Conservation (phyloP, 2,888 invertebrate genomes). For the Pterostichus madidus region DNA sequence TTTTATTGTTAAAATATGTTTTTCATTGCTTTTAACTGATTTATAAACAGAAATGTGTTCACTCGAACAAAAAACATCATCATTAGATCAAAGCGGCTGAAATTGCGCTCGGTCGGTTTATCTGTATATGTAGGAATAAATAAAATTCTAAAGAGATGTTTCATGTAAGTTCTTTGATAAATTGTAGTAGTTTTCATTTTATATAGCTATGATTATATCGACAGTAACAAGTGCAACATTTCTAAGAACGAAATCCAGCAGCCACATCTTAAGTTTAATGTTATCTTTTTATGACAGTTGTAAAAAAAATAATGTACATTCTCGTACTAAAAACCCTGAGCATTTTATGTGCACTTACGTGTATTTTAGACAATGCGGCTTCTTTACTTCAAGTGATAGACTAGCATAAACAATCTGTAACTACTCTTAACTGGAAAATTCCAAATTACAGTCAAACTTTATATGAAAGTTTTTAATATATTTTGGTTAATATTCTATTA, state of each 20-base stretch:
- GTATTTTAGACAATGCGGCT: conserved; percentile 41
- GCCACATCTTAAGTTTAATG: conserved; percentile 41
- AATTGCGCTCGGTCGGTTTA: too few species aligned
- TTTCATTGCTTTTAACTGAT: too few species aligned
- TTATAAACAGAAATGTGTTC: too few species aligned
- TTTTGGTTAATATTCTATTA: too few species aligned
- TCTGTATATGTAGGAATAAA: too few species aligned
- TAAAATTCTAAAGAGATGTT: too few species aligned
- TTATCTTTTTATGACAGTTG: conserved; percentile 40
- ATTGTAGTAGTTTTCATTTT: not conserved
- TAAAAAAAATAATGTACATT: conserved; percentile 55
- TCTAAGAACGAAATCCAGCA: conserved; percentile 19
- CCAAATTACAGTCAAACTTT: not conserved
- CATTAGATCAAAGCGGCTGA: too few species aligned
- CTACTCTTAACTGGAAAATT: conserved; percentile 13
- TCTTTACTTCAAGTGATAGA: conserved; percentile 36
- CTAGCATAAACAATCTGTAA: conserved; percentile 15
- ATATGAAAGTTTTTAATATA: too few species aligned
- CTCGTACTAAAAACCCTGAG: conserved; percentile 14
- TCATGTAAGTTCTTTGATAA: not conserved
- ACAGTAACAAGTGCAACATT: conserved; percentile 38
- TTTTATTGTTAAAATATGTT: too few species aligned
- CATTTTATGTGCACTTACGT: conserved; percentile 52
- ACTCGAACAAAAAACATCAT: too few species aligned
- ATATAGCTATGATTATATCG: not conserved